These are phyloP conservation scores for Cryptotermes secundus DNA, from an alignment of 1,140 invertebrate species.

Conservation along the genomic window DNA sequence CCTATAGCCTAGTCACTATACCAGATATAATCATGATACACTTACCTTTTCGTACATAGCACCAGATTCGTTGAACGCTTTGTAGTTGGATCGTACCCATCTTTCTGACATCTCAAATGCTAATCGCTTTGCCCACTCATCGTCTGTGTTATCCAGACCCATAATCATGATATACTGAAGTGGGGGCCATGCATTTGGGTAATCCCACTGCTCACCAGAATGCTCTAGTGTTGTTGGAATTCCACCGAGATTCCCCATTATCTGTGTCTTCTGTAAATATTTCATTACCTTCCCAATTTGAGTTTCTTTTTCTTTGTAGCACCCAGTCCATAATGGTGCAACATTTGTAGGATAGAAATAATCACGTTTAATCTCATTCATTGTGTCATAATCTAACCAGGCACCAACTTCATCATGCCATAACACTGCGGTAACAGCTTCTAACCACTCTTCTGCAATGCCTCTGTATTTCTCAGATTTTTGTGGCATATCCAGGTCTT, in stretches of 20 bases:
- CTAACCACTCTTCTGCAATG: slow-evolving; percentile 52
- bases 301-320: slow-evolving; percentile 39
- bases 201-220: slow-evolving; percentile 60
- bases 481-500: slow-evolving; percentile 52
- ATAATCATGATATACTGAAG: slow-evolving; percentile 53
- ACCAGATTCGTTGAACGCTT: slow-evolving; percentile 53
- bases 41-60: slow-evolving; percentile 36
- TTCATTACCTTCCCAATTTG: slow-evolving; percentile 28
- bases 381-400: slow-evolving; percentile 74
- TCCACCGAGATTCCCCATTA: slow-evolving; percentile 56
- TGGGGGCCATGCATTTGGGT: slow-evolving; percentile 60
- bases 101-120: slow-evolving; percentile 56
- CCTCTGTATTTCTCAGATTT: slow-evolving; percentile 45
- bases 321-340: slow-evolving; percentile 68
- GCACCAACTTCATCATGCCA: slow-evolving; percentile 70
- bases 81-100: slow-evolving; percentile 61
- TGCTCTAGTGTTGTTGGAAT: slow-evolving; percentile 53
- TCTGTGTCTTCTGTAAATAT: slow-evolving; percentile 27
- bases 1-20: too few species aligned
- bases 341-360: slow-evolving; percentile 75
- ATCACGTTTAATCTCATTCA: slow-evolving; percentile 54
- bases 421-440: slow-evolving; percentile 63
- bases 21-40: background rate
- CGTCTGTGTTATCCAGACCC: slow-evolving; percentile 49
- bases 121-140: slow-evolving; percentile 49